Conservation (phyloP, 1,140 invertebrate species). For the Drusus annulatus region DNA sequence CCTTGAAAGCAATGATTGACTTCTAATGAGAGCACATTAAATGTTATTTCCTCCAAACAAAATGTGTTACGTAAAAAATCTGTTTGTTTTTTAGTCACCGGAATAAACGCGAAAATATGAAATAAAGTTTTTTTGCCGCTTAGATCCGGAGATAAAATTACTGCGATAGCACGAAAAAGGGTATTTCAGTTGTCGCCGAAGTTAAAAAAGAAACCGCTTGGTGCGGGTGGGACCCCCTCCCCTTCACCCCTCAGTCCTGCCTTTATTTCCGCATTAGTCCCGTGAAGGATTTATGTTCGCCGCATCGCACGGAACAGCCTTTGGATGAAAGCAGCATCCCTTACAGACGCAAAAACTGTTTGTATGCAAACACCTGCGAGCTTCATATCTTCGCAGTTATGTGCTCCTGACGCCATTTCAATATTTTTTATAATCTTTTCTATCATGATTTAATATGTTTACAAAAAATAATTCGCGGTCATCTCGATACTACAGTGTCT, state of each 20-base stretch:
- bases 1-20: not conserved
- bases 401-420: not conserved
- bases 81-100: not conserved
- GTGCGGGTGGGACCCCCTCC: not conserved
- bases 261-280: slow-evolving; percentile 42
- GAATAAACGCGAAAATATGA: not conserved
- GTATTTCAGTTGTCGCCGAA: slow-evolving; percentile 6
- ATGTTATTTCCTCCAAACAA: not conserved
- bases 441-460: too few relatives aligned
- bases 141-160: slow-evolving; percentile 12
- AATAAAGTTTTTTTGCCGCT: not conserved
- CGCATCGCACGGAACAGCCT: not conserved
- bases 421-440: too few relatives aligned
- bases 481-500: too few relatives aligned
- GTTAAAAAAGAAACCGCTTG: not conserved
- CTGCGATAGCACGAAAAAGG: slow-evolving; percentile 9
- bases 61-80: not conserved
- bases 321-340: slow-evolving; percentile 22
- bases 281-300: slow-evolving; percentile 35
- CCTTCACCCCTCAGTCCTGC: slow-evolving; percentile 10
- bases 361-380: slow-evolving; percentile 23
- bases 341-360: slow-evolving; percentile 29
- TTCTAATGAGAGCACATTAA: not conserved
- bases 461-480: too few relatives aligned
- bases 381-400: slow-evolving; percentile 16